Percentiles rank a stretch among this genome's conserved stretches.
Conservation (phyloP, 2,888 invertebrate genomes). For the Metellina segmentata region DNA sequence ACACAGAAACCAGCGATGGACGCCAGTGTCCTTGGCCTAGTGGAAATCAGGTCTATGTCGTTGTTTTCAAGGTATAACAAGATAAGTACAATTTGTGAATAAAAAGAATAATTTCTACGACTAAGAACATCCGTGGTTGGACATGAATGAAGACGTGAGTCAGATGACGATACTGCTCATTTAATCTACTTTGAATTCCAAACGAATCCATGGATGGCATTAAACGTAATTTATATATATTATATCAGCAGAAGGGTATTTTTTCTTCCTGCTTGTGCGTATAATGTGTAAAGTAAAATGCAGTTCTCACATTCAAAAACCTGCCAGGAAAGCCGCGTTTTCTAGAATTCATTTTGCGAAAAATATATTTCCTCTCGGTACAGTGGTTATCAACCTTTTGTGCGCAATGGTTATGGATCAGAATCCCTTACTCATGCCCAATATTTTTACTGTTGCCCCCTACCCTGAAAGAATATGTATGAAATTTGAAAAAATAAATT, state of each 20-base stretch:
- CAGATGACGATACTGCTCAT: background rate
- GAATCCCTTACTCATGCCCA: no score
- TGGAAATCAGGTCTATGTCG: conserved; percentile 47
- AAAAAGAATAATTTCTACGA: conserved; percentile 15
- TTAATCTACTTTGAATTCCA: background rate
- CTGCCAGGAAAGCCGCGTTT: no score
- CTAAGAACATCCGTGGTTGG: background rate
- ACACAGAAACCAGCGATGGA: background rate
- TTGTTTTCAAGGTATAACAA: conserved; percentile 18
- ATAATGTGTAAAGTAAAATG: background rate
- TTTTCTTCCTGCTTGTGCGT: background rate
- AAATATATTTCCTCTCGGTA: no score
- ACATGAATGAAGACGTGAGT: background rate
- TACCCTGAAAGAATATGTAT: no score
- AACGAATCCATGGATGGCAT: background rate
- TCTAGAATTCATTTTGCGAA: no score
- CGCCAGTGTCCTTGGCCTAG: conserved; percentile 36
- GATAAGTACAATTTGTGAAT: background rate
- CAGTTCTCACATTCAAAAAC: no score
- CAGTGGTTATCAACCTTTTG: no score
- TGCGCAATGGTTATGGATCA: no score
- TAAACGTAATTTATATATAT: background rate
- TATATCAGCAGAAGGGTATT: background rate
- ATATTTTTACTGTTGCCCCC: no score
- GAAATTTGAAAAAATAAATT: no score